Conservation (phyloP, 2,113 vertebrate species). For the Hypocryptadius cinnamomeus region DNA sequence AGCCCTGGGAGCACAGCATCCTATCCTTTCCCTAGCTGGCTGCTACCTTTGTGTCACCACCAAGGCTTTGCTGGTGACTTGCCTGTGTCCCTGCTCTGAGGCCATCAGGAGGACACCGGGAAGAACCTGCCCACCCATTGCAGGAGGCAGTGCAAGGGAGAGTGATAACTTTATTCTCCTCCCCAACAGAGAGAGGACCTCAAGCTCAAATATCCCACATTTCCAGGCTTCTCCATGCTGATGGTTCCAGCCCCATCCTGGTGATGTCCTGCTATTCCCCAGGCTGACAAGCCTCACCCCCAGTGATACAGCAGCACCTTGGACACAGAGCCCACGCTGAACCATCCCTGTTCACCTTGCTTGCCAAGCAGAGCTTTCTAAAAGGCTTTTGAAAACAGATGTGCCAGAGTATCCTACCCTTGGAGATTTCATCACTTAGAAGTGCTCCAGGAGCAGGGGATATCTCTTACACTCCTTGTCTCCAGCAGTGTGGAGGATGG, state of each 20-base stretch:
- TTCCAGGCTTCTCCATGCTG: neutral
- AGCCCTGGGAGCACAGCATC: neutral
- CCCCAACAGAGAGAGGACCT: neutral
- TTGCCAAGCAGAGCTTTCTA: neutral
- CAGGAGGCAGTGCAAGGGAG: neutral
- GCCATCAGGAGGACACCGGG: neutral
- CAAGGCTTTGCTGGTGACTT: neutral
- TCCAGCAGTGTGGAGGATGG: neutral
- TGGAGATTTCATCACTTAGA: neutral
- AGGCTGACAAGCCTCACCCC: neutral
- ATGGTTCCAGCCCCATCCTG: neutral
- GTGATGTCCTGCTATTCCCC: neutral
- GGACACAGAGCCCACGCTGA: fast-evolving
- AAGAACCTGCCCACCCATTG: neutral
- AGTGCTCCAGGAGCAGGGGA: neutral
- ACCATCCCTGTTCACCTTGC: fast-evolving
- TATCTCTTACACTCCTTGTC: neutral
- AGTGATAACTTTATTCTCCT: neutral
- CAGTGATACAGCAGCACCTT: neutral
- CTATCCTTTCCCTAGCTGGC: neutral
- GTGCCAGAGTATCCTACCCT: neutral
- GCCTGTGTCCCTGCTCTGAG: neutral
- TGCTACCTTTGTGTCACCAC: neutral
- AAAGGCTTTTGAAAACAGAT: neutral
- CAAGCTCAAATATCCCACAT: neutral